These are phyloP conservation scores for Leptarthrus brevirostris DNA, from an alignment of 2,888 invertebrate species.

Conservation along the genomic window DNA sequence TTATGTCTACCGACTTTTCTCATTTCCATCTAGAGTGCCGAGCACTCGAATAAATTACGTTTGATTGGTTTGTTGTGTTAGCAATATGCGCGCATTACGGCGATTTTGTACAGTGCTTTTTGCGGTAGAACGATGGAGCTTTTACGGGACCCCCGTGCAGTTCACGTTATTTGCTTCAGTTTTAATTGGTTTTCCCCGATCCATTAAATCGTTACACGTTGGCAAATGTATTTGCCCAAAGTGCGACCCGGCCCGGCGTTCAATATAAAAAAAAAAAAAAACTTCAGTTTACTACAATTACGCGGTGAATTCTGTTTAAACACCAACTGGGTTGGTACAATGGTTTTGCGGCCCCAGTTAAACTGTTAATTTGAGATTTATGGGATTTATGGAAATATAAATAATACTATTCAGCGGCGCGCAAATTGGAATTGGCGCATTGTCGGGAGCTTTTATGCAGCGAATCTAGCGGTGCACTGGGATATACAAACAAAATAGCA, in stretches of 20 bases:
- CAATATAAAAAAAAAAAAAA: neutral
- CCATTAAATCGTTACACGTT: conserved; percentile 13
- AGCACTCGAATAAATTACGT: conserved; percentile 40
- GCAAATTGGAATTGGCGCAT: neutral
- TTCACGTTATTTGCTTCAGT: conserved; percentile 7
- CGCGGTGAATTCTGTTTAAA: neutral
- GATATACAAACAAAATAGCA: too few species aligned
- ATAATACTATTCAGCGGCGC: neutral
- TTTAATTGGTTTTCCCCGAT: conserved; percentile 33
- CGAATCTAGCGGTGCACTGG: too few species aligned
- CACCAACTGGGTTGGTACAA: neutral
- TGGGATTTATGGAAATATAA: neutral
- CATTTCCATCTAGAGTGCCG: conserved; percentile 8
- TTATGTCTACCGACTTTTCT: conserved; percentile 41
- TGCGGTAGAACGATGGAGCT: neutral
- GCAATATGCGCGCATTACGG: conserved; percentile 26
- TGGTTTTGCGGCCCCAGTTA: neutral
- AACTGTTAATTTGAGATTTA: neutral
- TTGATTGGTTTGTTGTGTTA: conserved; percentile 42
- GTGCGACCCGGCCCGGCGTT: neutral
- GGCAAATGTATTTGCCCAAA: conserved; percentile 9
- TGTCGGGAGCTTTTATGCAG: too few species aligned
- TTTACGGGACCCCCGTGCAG: neutral
- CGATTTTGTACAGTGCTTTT: neutral
- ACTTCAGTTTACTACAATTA: neutral